Conservation (phyloP, 2,888 invertebrate species). For the Amphiduros pacificus region DNA sequence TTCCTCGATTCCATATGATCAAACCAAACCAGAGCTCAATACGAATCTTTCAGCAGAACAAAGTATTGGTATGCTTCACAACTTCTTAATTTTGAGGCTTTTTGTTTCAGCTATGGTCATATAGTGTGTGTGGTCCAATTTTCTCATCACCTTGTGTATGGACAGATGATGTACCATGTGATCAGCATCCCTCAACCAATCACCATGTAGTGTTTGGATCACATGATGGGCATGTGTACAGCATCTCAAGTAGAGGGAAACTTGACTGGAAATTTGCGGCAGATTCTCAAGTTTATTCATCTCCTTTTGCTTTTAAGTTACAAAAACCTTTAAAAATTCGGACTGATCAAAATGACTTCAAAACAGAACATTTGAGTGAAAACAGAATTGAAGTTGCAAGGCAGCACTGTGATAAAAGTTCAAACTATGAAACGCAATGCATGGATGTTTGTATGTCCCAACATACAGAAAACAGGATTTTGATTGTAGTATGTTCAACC, state of each 20-base stretch:
- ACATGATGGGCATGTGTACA: conserved; percentile 52
- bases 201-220: conserved; percentile 47
- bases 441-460: background rate
- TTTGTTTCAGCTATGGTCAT: conserved; percentile 68
- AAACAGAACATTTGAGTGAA: no score
- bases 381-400: no score
- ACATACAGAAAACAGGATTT: background rate
- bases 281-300: conserved; percentile 70
- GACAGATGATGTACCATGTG: background rate
- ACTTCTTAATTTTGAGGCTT: conserved; percentile 20
- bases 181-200: background rate
- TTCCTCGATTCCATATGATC: no score
- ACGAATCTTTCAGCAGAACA: no score
- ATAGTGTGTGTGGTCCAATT: conserved; percentile 68
- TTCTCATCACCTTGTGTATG: conserved; percentile 73
- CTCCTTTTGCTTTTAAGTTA: conserved; percentile 62
- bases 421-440: no score
- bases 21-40: no score
- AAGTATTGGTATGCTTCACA: no score
- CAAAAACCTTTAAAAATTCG: no score
- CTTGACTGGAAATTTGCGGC: conserved; percentile 66
- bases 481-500: conserved; percentile 1
- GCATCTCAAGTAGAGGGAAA: conserved; percentile 38
- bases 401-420: no score
- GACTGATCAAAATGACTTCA: no score